phyloP scores from a whole-genome alignment of 2,888 invertebrate genomes.

The Tipula vernalis region DNA sequence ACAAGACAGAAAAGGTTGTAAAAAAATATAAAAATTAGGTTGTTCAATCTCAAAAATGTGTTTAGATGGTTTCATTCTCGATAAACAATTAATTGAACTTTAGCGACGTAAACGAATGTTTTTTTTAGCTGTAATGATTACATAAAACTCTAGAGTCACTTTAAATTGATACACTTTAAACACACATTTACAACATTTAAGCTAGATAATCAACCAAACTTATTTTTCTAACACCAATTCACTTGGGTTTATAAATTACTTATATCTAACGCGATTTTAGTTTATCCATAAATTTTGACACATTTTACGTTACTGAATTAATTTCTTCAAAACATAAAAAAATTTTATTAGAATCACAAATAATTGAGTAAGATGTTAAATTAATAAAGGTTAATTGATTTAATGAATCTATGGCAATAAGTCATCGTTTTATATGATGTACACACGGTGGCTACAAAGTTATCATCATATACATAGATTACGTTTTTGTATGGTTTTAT shows the following conservation, averaged over 20 bases:
- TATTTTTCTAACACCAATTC: neutral
- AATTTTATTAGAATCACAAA: neutral
- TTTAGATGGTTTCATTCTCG: too few relatives aligned
- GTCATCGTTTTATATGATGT: neutral
- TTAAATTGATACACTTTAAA: too few relatives aligned
- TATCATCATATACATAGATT: neutral
- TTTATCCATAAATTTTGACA: neutral
- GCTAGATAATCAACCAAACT: neutral
- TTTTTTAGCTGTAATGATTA: too few relatives aligned
- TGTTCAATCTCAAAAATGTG: too few relatives aligned
- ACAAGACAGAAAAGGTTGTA: too few relatives aligned
- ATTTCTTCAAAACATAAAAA: neutral
- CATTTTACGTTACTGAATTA: neutral
- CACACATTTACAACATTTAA: neutral
- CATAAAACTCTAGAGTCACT: neutral
- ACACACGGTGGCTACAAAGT: neutral
- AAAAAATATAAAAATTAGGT: too few relatives aligned
- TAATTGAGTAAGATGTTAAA: neutral
- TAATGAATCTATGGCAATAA: neutral
- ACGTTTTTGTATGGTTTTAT: neutral
- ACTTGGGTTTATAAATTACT: neutral
- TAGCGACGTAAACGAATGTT: too few relatives aligned
- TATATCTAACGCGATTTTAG: neutral
- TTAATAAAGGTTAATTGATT: neutral
- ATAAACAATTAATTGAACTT: too few relatives aligned